Conservation (phyloP, 2,797 vertebrate genomes). For the Eutrigla gurnardus region DNA sequence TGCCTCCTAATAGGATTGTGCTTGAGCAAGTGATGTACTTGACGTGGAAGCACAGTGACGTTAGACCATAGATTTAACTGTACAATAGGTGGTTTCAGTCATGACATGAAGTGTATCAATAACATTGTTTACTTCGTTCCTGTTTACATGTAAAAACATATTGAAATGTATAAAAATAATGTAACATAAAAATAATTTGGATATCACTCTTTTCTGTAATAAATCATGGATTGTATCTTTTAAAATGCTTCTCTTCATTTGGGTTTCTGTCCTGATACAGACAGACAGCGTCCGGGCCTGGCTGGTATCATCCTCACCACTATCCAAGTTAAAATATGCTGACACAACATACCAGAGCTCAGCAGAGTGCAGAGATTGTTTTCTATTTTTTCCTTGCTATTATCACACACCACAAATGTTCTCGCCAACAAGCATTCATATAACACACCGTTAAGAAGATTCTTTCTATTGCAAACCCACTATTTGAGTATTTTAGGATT, state of each 20-base stretch:
- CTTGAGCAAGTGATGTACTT: slow-evolving; percentile 54
- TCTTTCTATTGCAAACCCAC: slow-evolving; percentile 72
- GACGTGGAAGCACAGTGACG: slow-evolving; percentile 63
- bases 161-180: slow-evolving; percentile 75
- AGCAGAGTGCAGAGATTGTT: slow-evolving; percentile 19
- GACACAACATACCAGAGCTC: slow-evolving; percentile 44
- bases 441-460: slow-evolving; percentile 72
- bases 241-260: slow-evolving; percentile 61
- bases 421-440: slow-evolving; percentile 44
- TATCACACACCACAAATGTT: slow-evolving; percentile 59
- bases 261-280: slow-evolving; percentile 1
- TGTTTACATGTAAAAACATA: slow-evolving; percentile 87
- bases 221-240: slow-evolving; percentile 86
- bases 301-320: slow-evolving; percentile 25
- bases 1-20: slow-evolving; percentile 64
- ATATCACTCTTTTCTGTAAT: slow-evolving; percentile 90
- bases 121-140: slow-evolving; percentile 86
- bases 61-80: slow-evolving; percentile 72
- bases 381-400: slow-evolving; percentile 32
- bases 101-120: slow-evolving; percentile 77
- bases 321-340: slow-evolving; percentile 51
- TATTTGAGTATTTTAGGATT: slow-evolving; percentile 74
- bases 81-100: slow-evolving; percentile 67
- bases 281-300: slow-evolving; percentile 2
- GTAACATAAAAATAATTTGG: slow-evolving; percentile 84